Evolutionary conservation across 2,113 vertebrate genomes (phyloP).

Genomic region (Petroica traversi): DNA sequence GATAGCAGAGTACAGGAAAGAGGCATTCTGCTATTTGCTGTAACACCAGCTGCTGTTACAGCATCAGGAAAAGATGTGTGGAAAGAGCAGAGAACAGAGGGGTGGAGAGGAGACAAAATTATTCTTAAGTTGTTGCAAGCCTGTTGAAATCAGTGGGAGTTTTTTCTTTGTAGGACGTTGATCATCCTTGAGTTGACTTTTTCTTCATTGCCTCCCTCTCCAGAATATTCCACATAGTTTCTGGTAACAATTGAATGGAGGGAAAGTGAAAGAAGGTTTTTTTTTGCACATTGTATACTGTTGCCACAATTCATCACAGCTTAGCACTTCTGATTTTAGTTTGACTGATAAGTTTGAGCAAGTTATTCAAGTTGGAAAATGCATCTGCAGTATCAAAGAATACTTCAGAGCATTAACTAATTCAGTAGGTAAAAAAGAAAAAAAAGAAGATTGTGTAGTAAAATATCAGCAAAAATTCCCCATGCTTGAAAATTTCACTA

Average conservation of each 20-base stretch:
- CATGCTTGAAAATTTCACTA: not conserved
- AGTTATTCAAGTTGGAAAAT: conserved; percentile 6
- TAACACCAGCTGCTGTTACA: not conserved
- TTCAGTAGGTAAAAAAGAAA: not conserved
- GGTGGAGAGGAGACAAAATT: not conserved
- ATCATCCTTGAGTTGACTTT: not conserved
- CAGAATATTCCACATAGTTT: not conserved
- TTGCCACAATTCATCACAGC: conserved; percentile 23
- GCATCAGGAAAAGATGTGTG: not conserved
- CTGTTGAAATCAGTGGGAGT: not conserved
- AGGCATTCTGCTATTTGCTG: not conserved
- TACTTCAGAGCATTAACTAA: conserved; percentile 9
- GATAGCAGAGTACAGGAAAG: not conserved
- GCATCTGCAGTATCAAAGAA: not conserved
- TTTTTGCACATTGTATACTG: conserved; percentile 11
- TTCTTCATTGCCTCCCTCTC: not conserved
- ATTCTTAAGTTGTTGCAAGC: not conserved
- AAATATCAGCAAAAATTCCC: conserved; percentile 28
- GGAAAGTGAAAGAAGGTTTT: not conserved
- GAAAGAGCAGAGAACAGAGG: not conserved
- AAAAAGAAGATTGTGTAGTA: not conserved
- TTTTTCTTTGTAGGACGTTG: not conserved
- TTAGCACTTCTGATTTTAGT: conserved; percentile 24
- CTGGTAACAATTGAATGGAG: not conserved
- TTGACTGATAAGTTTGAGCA: conserved; percentile 18